Percentiles rank a stretch among this genome's conserved stretches.
phyloP scores from a whole-genome alignment of 2,888 invertebrate species.

The Itoplectis maculator region DNA sequence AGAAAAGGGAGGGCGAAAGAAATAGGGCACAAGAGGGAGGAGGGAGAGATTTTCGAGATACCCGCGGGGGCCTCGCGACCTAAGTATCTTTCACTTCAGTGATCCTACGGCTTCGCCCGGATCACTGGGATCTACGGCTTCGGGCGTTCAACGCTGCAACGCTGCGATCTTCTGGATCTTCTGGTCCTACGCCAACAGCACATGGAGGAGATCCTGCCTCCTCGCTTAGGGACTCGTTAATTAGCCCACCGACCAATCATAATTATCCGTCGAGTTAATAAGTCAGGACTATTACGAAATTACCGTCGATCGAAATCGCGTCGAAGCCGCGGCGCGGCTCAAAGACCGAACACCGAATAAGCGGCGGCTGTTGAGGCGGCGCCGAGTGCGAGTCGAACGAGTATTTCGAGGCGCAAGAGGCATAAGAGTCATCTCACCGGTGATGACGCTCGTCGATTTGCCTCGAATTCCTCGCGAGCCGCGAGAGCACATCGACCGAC shows the following conservation, averaged over 20 bases:
- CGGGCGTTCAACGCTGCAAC: neutral
- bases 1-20: conserved; percentile 63
- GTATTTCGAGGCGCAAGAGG: conserved; percentile 27
- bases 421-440: conserved; percentile 56
- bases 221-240: conserved; percentile 74
- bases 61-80: conserved; percentile 47
- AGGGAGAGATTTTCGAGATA: conserved; percentile 60
- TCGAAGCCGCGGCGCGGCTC: conserved; percentile 42
- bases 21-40: conserved; percentile 55
- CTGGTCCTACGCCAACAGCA: conserved; percentile 16
- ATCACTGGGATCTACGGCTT: conserved; percentile 13
- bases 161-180: neutral
- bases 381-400: neutral
- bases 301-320: conserved; percentile 65
- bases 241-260: conserved; percentile 76
- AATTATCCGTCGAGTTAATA: conserved; percentile 78
- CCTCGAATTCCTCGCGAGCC: conserved; percentile 37
- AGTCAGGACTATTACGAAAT: conserved; percentile 75
- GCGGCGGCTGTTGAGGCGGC: neutral
- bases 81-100: conserved; percentile 57
- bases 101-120: conserved; percentile 6
- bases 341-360: conserved; percentile 49
- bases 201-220: conserved; percentile 41
- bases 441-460: conserved; percentile 34
- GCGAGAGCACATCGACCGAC: conserved; percentile 13